These are phyloP conservation scores for Neostethus bicornis DNA, from an alignment of 2,797 vertebrate species.

Conservation along the genomic window DNA sequence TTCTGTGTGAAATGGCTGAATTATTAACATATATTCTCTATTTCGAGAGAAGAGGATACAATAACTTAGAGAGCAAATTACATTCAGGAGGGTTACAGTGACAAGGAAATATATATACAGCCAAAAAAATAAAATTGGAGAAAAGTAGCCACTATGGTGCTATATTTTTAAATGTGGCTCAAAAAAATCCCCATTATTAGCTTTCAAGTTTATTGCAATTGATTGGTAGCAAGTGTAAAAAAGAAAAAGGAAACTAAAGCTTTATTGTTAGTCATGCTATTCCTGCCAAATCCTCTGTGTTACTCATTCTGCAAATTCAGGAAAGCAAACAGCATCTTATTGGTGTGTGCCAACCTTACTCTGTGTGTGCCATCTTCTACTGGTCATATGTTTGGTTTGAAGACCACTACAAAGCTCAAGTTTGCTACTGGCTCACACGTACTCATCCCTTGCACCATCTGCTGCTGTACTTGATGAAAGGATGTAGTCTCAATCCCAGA, in stretches of 20 bases:
- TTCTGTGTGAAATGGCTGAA: conserved; percentile 28
- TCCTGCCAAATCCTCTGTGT: conserved; percentile 1
- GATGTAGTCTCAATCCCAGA: conserved; percentile 5
- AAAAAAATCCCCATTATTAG: neutral
- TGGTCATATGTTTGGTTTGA: conserved; percentile 45
- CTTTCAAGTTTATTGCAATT: neutral
- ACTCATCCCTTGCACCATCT: conserved; percentile 40
- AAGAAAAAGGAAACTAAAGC: conserved; percentile 11
- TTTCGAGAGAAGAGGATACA: conserved; percentile 38
- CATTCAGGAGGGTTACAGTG: conserved; percentile 16
- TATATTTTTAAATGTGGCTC: no score
- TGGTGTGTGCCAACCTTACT: conserved; percentile 20
- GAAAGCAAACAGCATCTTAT: conserved; percentile 1
- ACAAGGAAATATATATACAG: conserved; percentile 36
- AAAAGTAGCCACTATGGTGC: no score
- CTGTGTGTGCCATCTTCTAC: conserved; percentile 28
- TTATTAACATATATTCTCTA: conserved; percentile 38
- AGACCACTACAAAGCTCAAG: conserved; percentile 35
- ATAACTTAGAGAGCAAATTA: conserved; percentile 35
- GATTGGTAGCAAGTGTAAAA: neutral
- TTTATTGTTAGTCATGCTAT: neutral
- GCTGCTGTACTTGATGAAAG: conserved; percentile 30
- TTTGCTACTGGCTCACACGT: conserved; percentile 21
- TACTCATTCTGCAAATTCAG: conserved; percentile 6
- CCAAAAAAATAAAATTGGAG: conserved; percentile 4